These are phyloP conservation scores for Amazona vittata DNA, from an alignment of 2,113 vertebrate species.

Conservation along the genomic window DNA sequence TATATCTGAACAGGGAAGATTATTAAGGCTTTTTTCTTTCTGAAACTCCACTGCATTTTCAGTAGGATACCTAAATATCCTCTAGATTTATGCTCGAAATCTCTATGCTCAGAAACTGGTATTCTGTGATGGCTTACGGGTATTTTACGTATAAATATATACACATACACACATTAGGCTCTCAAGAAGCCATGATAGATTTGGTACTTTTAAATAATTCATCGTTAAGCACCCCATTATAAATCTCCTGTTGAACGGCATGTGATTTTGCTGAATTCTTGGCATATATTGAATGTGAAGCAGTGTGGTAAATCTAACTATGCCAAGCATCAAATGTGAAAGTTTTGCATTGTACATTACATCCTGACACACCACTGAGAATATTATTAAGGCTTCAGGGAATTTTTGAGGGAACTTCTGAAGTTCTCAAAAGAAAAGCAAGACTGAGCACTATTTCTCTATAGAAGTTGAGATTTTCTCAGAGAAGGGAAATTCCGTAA, in stretches of 20 bases:
- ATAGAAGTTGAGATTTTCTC: constrained; percentile 13
- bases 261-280: constrained; percentile 39
- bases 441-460: not conserved
- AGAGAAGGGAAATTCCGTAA: constrained; percentile 38
- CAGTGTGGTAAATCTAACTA: constrained; percentile 46
- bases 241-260: constrained; percentile 16
- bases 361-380: not conserved
- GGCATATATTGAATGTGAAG: constrained; percentile 4
- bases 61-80: not conserved
- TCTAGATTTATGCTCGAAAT: not conserved
- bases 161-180: constrained; percentile 29
- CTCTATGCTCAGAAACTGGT: not conserved
- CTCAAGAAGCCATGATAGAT: constrained; percentile 17
- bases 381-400: constrained; percentile 49
- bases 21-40: not conserved
- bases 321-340: not conserved
- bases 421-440: constrained; percentile 33
- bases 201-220: constrained; percentile 47
- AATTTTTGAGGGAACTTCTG: constrained; percentile 59
- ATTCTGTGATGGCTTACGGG: not conserved
- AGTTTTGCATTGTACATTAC: constrained; percentile 20
- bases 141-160: constrained; percentile 54
- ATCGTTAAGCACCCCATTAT: constrained; percentile 50
- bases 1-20: not conserved
- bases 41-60: not conserved